Conservation (phyloP, 2,797 vertebrate species). For the Nothura maculosa region DNA sequence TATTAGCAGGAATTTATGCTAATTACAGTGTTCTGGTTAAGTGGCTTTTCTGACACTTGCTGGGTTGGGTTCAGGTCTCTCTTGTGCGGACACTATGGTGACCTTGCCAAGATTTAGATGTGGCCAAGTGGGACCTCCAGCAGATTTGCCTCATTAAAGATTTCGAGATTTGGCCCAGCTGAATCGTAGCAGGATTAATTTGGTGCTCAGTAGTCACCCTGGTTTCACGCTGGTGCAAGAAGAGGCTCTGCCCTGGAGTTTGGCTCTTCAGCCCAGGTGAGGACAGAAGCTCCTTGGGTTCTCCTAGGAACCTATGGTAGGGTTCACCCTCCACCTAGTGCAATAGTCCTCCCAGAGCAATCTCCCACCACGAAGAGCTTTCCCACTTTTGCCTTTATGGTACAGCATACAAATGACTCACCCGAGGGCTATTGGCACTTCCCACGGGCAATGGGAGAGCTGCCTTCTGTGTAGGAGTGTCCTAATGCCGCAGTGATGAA, state of each 20-base stretch:
- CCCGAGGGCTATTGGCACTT: constrained; percentile 61
- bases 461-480: constrained; percentile 61
- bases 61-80: background rate
- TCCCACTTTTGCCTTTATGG: background rate
- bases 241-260: background rate
- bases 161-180: background rate
- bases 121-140: background rate
- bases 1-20: constrained; percentile 29
- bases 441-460: constrained; percentile 51
- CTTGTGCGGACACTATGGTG: background rate
- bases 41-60: background rate
- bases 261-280: background rate
- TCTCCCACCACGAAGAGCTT: background rate
- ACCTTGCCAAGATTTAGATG: background rate
- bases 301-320: background rate
- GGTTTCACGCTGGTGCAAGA: background rate
- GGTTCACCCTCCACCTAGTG: background rate
- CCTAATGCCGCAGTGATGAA: constrained; percentile 61
- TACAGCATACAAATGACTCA: constrained; percentile 45
- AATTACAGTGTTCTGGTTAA: constrained; percentile 47
- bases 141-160: background rate
- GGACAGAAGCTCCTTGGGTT: background rate
- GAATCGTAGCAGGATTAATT: background rate
- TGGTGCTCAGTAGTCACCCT: background rate
- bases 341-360: background rate